These are phyloP conservation scores for Nymphicus hollandicus DNA, from an alignment of 2,113 vertebrate species.

Conservation along the genomic window DNA sequence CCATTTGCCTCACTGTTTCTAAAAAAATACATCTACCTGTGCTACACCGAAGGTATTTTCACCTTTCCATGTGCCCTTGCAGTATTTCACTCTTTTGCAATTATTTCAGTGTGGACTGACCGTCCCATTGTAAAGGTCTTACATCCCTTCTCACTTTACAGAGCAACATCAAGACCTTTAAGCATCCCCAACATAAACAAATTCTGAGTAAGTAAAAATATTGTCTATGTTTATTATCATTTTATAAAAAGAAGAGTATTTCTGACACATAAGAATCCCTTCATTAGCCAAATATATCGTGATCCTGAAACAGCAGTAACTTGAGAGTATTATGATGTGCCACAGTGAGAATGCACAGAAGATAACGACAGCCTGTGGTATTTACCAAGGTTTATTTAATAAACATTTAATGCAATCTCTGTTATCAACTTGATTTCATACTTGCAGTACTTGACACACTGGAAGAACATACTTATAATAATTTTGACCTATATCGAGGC, in stretches of 20 bases:
- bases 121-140: neutral
- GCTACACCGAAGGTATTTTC: neutral
- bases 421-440: neutral
- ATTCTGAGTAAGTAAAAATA: neutral
- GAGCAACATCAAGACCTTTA: neutral
- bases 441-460: neutral
- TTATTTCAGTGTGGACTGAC: neutral
- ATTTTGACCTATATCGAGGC: neutral
- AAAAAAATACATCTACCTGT: neutral
- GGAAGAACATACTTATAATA: neutral
- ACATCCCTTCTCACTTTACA: neutral
- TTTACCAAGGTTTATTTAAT: neutral
- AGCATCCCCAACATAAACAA: neutral
- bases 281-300: neutral
- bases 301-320: neutral
- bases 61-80: neutral
- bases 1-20: neutral
- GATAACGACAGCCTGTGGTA: neutral
- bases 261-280: neutral
- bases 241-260: neutral
- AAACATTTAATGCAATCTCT: neutral
- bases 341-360: neutral
- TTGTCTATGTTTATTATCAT: neutral
- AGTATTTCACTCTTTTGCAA: neutral
- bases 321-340: neutral